Conservation (phyloP, 2,797 vertebrate species). For the Danio kyathit region DNA sequence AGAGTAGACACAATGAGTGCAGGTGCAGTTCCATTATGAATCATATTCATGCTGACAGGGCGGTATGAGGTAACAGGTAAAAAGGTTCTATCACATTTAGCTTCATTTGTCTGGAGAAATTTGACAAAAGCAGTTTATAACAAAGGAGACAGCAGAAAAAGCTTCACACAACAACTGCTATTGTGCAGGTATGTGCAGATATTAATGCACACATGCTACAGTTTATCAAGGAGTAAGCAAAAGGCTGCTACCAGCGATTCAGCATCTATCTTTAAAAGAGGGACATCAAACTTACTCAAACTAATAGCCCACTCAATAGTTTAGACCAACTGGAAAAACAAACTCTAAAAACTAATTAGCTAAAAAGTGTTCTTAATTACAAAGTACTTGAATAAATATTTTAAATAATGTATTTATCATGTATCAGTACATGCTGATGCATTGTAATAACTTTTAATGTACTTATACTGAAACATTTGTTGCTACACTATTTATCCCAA, state of each 20-base stretch:
- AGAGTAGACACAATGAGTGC: conserved; percentile 47
- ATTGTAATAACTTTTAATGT: no score
- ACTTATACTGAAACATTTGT: no score
- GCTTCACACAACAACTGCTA: conserved; percentile 6
- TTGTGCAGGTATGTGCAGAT: conserved; percentile 15
- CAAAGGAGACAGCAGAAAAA: conserved; percentile 29
- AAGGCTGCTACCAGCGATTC: conserved; percentile 84
- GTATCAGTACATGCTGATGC: no score
- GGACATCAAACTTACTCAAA: neutral
- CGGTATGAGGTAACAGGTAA: conserved; percentile 46
- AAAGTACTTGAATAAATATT: no score
- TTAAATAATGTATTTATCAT: no score
- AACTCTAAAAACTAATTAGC: neutral
- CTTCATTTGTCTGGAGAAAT: conserved; percentile 36
- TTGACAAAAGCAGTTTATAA: conserved; percentile 32
- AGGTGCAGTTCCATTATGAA: conserved; percentile 51
- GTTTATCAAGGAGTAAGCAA: conserved; percentile 77
- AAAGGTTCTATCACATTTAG: conserved; percentile 26
- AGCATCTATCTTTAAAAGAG: conserved; percentile 73
- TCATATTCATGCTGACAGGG: conserved; percentile 45
- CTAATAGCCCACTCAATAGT: neutral
- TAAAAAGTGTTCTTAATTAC: no score
- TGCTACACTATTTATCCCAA: no score
- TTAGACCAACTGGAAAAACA: neutral
- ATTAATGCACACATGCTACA: conserved; percentile 3